Evolutionary conservation across 1,140 invertebrate genomes (phyloP).

Genomic region (Drosophila novamexicana): DNA sequence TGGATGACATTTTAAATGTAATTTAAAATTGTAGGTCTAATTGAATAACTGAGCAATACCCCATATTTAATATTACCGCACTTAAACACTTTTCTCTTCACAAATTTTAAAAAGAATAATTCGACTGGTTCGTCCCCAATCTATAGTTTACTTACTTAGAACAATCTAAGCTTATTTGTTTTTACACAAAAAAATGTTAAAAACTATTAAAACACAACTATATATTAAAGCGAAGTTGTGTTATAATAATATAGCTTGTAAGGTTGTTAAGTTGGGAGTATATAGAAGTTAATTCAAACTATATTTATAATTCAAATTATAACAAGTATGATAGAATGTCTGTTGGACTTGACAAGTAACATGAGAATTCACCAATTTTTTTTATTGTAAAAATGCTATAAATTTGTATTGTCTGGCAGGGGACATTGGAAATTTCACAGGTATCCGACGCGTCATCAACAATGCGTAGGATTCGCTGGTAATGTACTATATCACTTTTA

Average conservation of each 20-base stretch:
- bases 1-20: neutral
- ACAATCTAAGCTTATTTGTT: too few relatives aligned
- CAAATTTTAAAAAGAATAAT: too few relatives aligned
- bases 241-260: too few relatives aligned
- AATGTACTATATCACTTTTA: constrained; percentile 50
- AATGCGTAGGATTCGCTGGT: constrained; percentile 53
- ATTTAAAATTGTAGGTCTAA: neutral
- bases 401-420: constrained; percentile 35
- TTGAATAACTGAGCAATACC: neutral
- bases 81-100: too few relatives aligned
- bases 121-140: too few relatives aligned
- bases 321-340: neutral
- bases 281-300: too few relatives aligned
- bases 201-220: too few relatives aligned
- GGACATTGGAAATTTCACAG: constrained; percentile 33
- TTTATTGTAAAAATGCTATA: constrained; percentile 39
- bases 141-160: too few relatives aligned
- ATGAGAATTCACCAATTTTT: constrained; percentile 19
- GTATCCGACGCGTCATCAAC: constrained; percentile 29
- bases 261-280: too few relatives aligned
- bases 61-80: too few relatives aligned
- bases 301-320: too few relatives aligned
- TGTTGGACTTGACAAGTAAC: neutral
- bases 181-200: too few relatives aligned
- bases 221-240: neutral